Evolutionary conservation across 1,140 invertebrate species (phyloP), one percentile per base, ranked within the genome.

Genomic region (Tetramorium simillimum): DNA sequence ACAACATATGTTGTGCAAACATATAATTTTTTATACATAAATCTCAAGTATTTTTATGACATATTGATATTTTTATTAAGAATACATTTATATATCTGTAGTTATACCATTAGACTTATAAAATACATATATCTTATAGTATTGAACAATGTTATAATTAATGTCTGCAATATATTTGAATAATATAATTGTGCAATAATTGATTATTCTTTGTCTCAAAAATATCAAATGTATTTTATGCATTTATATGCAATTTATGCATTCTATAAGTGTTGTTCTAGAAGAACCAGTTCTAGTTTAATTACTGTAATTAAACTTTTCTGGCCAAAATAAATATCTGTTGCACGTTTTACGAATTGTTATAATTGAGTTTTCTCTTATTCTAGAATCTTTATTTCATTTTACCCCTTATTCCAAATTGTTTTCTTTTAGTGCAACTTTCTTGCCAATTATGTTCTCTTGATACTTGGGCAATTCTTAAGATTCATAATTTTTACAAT

Each of bases 41-140:
- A 60, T 84, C 14, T 43, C 40, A 49, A 33, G 0, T 85, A 84
- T 49, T 37, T 58, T 24, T 63, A 75, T 75, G 58, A 46, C 16
- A 33, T 21, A 82, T 75, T 62, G 24, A 73, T 85, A 85, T 77
- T 85, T 77, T 76, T 53, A 77, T 85, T 85, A 87, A 49, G 24
- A 24, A 62, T 7, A 82, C 46, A 73, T 53, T 69, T 70, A 69
- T 72, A 28, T 69, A 49, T 14, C 40, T 75, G 5, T 18, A 58
- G 6, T 56, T 56, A 37, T 40, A 53, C n/a, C 7, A 37, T 75
- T 21, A 75, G 4, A 10, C 12, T 58, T 58, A 40, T 40, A 58
- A 67, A 43, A 40, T 40, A 43, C 58, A 16, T 40, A 24, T 33
- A 21, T 43, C 14, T 43, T 60, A n/a, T 24, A 60, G 4, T 58